Conservation (phyloP, 2,113 vertebrate species). For the Progne subis region DNA sequence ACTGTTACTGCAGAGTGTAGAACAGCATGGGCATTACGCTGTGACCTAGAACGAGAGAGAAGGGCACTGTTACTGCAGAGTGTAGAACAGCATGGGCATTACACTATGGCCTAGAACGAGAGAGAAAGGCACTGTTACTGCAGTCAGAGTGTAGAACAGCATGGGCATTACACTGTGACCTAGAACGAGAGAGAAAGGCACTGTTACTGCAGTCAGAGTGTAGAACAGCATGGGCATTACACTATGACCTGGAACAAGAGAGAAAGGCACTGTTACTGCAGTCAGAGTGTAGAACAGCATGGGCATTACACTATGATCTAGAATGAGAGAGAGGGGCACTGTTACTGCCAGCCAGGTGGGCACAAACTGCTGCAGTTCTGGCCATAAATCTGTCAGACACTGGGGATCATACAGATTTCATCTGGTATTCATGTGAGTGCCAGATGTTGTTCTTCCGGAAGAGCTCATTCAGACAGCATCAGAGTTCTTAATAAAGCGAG, state of each 20-base stretch:
- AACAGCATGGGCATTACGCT: constrained; percentile 95
- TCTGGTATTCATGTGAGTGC: constrained; percentile 26
- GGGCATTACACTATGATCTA: constrained; percentile 87
- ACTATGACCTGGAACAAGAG: constrained; percentile 75
- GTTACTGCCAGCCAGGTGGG: not conserved
- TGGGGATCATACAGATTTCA: not conserved
- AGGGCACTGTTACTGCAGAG: no score
- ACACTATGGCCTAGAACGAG: constrained; percentile 77
- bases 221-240: constrained; percentile 97
- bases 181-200: constrained; percentile 69
- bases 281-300: constrained; percentile 97
- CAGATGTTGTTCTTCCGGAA: constrained; percentile 56
- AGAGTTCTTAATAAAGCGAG: constrained; percentile 50
- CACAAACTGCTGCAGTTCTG: not conserved
- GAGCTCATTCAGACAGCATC: constrained; percentile 24
- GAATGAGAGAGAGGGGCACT: constrained; percentile 26
- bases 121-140: no score
- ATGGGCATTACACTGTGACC: constrained; percentile 89
- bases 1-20: constrained; percentile 97
- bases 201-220: constrained; percentile 94
- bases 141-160: constrained; percentile 96
- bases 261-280: no score
- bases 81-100: constrained; percentile 97
- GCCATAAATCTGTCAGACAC: not conserved
- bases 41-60: constrained; percentile 72